Percentiles rank a stretch among this genome's conserved stretches.
phyloP scores from a whole-genome alignment of 2,888 invertebrate genomes.

The Spatulosminthurus flaviceps region DNA sequence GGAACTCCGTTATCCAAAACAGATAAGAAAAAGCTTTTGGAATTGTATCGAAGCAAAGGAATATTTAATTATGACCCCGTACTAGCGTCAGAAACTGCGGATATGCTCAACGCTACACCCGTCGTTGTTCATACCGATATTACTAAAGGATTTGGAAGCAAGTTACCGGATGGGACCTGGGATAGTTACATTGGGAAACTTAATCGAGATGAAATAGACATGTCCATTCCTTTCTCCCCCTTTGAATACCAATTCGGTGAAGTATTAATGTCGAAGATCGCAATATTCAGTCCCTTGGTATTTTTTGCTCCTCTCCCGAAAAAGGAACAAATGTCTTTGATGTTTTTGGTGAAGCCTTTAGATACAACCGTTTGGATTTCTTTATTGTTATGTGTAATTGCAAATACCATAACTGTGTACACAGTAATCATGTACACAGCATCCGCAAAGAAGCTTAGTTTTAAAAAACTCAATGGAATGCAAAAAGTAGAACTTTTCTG shows the following conservation, averaged over 20 bases:
- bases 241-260: constrained; percentile 12
- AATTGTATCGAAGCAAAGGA: background rate
- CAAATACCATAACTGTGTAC: background rate
- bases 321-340: background rate
- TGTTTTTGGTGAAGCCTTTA: background rate
- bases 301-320: constrained; percentile 18
- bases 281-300: background rate
- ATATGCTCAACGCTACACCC: background rate
- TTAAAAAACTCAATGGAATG: background rate
- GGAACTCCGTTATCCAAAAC: background rate
- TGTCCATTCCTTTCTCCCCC: background rate
- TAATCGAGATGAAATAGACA: background rate
- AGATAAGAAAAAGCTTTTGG: no score
- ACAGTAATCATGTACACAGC: background rate
- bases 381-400: background rate
- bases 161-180: background rate
- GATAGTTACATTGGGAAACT: constrained; percentile 11
- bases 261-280: background rate
- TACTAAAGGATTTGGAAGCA: background rate
- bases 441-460: background rate
- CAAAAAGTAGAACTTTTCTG: no score
- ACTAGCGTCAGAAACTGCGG: background rate
- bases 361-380: constrained; percentile 8
- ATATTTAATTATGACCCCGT: background rate
- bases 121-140: background rate